Conservation (phyloP, 2,113 vertebrate species). For the Toxotes chatareus region DNA sequence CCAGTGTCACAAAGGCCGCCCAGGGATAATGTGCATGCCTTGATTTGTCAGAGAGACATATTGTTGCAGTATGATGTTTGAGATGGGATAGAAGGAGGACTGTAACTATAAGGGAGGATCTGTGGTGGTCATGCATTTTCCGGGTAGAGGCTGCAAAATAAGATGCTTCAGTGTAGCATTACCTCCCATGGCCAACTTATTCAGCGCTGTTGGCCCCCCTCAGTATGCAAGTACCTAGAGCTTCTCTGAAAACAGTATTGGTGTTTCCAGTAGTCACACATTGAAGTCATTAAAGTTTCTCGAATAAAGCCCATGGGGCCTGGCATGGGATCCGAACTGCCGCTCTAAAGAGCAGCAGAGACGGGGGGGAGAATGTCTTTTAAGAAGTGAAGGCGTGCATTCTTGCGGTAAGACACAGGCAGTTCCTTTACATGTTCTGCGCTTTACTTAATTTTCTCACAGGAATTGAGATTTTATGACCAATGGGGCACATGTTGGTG, state of each 20-base stretch:
- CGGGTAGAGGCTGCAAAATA: constrained; percentile 40
- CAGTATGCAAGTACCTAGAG: constrained; percentile 44
- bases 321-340: constrained; percentile 75
- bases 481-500: constrained; percentile 73
- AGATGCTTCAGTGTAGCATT: constrained; percentile 27
- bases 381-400: constrained; percentile 77
- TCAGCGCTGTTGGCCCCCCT: constrained; percentile 30
- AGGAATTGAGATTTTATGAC: constrained; percentile 81
- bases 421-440: constrained; percentile 82
- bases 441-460: constrained; percentile 81
- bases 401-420: constrained; percentile 83
- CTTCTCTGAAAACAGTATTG: constrained; percentile 63
- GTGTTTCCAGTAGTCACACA: constrained; percentile 84
- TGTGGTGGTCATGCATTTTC: constrained; percentile 36
- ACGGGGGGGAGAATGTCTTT: constrained; percentile 75
- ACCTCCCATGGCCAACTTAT: constrained; percentile 34
- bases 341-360: constrained; percentile 68
- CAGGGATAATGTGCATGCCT: constrained; percentile 43
- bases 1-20: constrained; percentile 59
- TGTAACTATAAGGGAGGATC: background rate
- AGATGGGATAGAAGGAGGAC: constrained; percentile 24
- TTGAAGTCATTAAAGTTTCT: constrained; percentile 83
- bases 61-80: constrained; percentile 33
- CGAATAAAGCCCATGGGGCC: constrained; percentile 80
- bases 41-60: constrained; percentile 40